These are phyloP conservation scores for Pterocles orientalis DNA, from an alignment of 2,113 vertebrate species.

Conservation along the genomic window DNA sequence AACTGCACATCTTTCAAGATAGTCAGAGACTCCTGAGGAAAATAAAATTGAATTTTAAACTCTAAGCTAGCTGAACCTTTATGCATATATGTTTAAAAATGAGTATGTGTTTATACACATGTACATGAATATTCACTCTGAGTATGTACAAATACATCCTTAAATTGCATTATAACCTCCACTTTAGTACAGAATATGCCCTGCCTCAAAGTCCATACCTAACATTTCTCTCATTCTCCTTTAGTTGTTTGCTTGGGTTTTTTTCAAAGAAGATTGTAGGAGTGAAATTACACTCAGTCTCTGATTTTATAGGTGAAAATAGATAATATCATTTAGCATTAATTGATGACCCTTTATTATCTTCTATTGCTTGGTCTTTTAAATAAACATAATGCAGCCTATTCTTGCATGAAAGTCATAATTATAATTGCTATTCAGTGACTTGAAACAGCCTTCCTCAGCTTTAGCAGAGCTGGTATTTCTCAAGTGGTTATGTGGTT, in stretches of 20 bases:
- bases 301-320: background rate
- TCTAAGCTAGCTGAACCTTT: background rate
- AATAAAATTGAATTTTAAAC: background rate
- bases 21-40: slow-evolving; percentile 16
- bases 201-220: background rate
- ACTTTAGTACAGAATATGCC: background rate
- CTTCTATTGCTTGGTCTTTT: slow-evolving; percentile 4
- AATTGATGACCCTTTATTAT: slow-evolving; percentile 21
- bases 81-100: background rate
- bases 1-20: background rate
- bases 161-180: background rate
- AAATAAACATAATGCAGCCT: slow-evolving; percentile 15
- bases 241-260: background rate
- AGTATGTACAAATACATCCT: slow-evolving; percentile 24
- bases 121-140: background rate
- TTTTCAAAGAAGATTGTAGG: background rate
- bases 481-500: background rate
- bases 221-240: background rate
- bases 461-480: slow-evolving; percentile 1
- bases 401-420: background rate
- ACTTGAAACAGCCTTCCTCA: slow-evolving; percentile 1
- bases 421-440: slow-evolving; percentile 16
- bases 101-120: background rate
- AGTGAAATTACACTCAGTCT: background rate
- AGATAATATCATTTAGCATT: background rate